Evolutionary conservation across 92 coral and sea anemone genomes (phyloP).

Genomic region (Parazoanthus swiftii): DNA sequence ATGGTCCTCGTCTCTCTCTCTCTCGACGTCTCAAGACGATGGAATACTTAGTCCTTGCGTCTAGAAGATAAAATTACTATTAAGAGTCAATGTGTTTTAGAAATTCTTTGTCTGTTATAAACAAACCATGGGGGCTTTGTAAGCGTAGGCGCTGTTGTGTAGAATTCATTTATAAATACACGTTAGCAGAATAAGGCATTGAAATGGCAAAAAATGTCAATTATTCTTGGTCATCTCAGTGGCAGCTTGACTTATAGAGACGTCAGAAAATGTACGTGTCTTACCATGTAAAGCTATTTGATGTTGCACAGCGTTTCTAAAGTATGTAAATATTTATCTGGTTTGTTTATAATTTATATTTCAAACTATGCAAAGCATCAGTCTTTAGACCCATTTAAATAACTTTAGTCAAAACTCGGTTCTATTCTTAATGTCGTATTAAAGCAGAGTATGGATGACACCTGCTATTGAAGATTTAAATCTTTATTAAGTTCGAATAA

Average conservation of each 20-base stretch:
- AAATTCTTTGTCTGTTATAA: neutral
- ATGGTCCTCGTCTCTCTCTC: neutral
- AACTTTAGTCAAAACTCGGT: too few species aligned
- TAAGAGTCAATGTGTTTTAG: neutral
- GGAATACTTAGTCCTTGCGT: neutral
- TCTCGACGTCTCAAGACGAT: neutral
- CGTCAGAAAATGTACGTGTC: neutral
- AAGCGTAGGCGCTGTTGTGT: constrained; percentile 5
- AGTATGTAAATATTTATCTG: neutral
- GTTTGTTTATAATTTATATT: too few species aligned
- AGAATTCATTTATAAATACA: neutral
- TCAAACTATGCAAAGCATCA: neutral
- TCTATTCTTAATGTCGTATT: neutral
- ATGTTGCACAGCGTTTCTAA: neutral
- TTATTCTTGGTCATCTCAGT: neutral
- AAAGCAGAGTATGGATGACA: too few species aligned
- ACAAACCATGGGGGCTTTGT: neutral
- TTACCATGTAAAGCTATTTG: neutral
- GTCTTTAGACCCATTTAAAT: too few species aligned
- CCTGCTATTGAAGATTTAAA: too few species aligned
- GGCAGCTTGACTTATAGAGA: neutral
- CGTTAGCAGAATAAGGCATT: neutral
- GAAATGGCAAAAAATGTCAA: neutral
- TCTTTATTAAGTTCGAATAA: too few species aligned
- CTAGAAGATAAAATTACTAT: neutral